Evolutionary conservation across 53 echinoderm and acorn worm genomes (phyloP), one percentile per base, ranked within the genome.

Genomic region (Henricia sp.): DNA sequence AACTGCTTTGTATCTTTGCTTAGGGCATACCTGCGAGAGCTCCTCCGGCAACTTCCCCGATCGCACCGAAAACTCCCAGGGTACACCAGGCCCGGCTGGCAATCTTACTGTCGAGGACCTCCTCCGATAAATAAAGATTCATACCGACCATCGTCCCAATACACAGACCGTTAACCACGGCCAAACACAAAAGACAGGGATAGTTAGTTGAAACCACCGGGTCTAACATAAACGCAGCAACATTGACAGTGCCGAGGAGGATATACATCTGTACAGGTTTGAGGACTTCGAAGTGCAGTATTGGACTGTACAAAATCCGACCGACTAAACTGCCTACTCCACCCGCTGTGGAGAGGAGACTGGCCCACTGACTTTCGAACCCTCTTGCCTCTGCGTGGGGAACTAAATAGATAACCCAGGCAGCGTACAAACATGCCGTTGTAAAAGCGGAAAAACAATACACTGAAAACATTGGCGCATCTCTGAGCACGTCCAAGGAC

Each of bases 11-110:
- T n/a, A n/a, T n/a, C n/a, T n/a, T n/a, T n/a, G n/a, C n/a, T n/a
- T n/a, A n/a, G n/a, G n/a, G n/a, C n/a, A n/a, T 32, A 87, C 87
- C 87, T 78, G 87, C 69, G 32, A 87, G 12, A 56, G 68, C n/a
- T n/a, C n/a, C n/a, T n/a, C n/a, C n/a, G n/a, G n/a, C n/a, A n/a
- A n/a, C n/a, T n/a, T n/a, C n/a, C 77, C 86, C 86, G 5, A 86
- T 13, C 16, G 74, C 60, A 26, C 60, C 73, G 23, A 51, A 74
- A 17, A 73, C 63, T 14, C 63, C 42, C 35, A 65, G 21, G 8
- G 70, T 19, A 4, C 74, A 74, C 52, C 73, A 37, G 1, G 63
- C 86, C 39, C 28, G 70, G 38, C 63, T 70, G 27, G 48, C 52
- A 50, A 50, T 34, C 24, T 73, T 65, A 9, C 26, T 21, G 4